Base-by-base conservation (phyloP, 92 coral and sea anemone genomes). In the Plumapathes pennacea region DNA sequence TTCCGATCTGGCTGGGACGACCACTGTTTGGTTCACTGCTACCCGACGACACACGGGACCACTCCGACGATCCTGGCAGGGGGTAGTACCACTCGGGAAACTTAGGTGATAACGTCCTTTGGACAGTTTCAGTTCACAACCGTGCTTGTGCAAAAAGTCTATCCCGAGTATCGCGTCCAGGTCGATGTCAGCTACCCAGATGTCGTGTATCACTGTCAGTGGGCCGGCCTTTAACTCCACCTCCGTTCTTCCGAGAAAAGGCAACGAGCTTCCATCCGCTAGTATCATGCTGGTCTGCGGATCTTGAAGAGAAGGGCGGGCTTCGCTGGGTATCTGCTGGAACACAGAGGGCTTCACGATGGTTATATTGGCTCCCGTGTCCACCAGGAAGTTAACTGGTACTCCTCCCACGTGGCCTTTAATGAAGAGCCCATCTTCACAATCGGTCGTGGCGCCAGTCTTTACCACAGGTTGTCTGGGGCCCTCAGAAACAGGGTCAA, bases 281-380 rank as follows among this genome's bases (percentile, higher is more conserved):
- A n/a, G n/a, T n/a, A n/a, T n/a, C n/a, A n/a, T n/a, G n/a, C n/a
- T n/a, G 54, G 57, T 18, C 25, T 46, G 17, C 28, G 24, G 50
- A 32, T 33, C 38, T n/a, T 38, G 22, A 34, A 22, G 45, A 6
- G 28, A 26, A 23, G 31, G 46, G 27, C 31, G 38, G 20, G 60
- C 25, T 26, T 41, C 34, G 19, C 6, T 17, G 23, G 31, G 56
- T 12, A 66, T 24, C 51, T 53, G 53, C 67, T 48, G 28, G 48
- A 71, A 42, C 28, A 45, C 68, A 45, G 29, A 30, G 20, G 68
- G 42, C 20, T 19, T 53, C 41, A 62, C 57, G 38, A 64, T 44
- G 4, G 82, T 74, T 26, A 65, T 41, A 50, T 74, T 58, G 7
- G 82, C 66, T 22, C 60, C 81, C 10, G 74, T 74, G 71, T 64